Base-by-base conservation (phyloP, 2,113 vertebrate genomes). In the Pterocles burchelli region DNA sequence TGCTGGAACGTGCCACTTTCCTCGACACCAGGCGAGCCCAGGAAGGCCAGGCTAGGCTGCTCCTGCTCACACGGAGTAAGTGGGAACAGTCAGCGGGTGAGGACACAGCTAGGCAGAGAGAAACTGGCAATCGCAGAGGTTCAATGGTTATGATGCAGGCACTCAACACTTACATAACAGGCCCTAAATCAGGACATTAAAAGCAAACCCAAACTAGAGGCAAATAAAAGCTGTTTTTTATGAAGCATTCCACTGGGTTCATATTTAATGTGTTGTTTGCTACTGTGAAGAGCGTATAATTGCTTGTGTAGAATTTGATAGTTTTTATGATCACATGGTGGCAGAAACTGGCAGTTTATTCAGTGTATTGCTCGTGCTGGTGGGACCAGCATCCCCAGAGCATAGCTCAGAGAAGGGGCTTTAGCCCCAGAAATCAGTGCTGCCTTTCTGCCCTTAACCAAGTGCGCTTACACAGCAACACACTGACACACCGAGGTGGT, bases 1-100 rank as follows among this genome's bases (percentile, higher is more conserved):
- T 0, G 2, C 22, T 71, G 78, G 31, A 33, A 43, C 0, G 1
- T 2, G 48, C 6, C 9, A 1, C n/a, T 43, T 17, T 28, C 67
- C 34, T 45, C 28, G 12, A 6, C 9, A 12, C 21, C 63, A n/a
- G 6, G 0, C 28, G 5, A 48, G 41, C 57, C 46, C 33, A 13
- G 52, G 25, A 24, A 7, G n/a, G 36, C n/a, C 14, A 20, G n/a
- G 59, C 54, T 49, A n/a, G n/a, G 45, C 38, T 24, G 7, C 2
- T 58, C 48, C 62, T 24, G 18, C 73, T 24, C 17, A 28, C 5
- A 0, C 1, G 5, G 46, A 43, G 6, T 4, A 24, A 31, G n/a
- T 4, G 26, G 36, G 36, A 63, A 31, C 1, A 51, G n/a, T 14
- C 59, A 38, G 17, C 1, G 20, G 46, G 43, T 14, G 18, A 74